Evolutionary conservation across 2,888 invertebrate species (phyloP).

Genomic region (Phyllotreta striolata): DNA sequence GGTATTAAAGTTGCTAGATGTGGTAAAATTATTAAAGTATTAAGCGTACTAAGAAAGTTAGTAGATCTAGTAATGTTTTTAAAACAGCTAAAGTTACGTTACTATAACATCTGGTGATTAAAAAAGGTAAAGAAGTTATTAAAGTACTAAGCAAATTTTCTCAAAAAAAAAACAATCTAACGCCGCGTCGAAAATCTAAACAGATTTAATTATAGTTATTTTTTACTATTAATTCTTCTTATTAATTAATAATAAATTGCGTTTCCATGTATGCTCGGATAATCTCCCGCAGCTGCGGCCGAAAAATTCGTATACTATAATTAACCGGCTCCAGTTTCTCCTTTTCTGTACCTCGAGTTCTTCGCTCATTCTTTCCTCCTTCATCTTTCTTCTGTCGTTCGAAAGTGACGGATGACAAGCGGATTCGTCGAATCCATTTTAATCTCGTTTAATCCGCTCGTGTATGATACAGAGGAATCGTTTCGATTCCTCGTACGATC

Average conservation of each 20-base stretch:
- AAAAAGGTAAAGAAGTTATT: too few relatives aligned
- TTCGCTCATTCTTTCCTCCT: not conserved
- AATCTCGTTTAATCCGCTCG: slow-evolving; percentile 18
- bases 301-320: slow-evolving; percentile 18
- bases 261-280: slow-evolving; percentile 21
- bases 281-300: slow-evolving; percentile 20
- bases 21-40: too few relatives aligned
- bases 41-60: too few relatives aligned
- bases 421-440: slow-evolving; percentile 2
- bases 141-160: too few relatives aligned
- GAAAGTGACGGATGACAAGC: not conserved
- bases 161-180: too few relatives aligned
- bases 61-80: too few relatives aligned
- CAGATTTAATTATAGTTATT: slow-evolving; percentile 15
- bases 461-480: too few relatives aligned
- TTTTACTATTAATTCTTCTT: slow-evolving; percentile 18
- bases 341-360: slow-evolving; percentile 1
- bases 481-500: too few relatives aligned
- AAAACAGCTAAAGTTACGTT: too few relatives aligned
- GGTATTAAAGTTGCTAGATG: too few relatives aligned
- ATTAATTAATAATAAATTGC: slow-evolving; percentile 23
- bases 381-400: not conserved
- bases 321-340: slow-evolving; percentile 18
- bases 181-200: slow-evolving; percentile 5
- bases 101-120: too few relatives aligned